Conservation (phyloP, 2,888 invertebrate genomes). For the Nomada fabriciana region DNA sequence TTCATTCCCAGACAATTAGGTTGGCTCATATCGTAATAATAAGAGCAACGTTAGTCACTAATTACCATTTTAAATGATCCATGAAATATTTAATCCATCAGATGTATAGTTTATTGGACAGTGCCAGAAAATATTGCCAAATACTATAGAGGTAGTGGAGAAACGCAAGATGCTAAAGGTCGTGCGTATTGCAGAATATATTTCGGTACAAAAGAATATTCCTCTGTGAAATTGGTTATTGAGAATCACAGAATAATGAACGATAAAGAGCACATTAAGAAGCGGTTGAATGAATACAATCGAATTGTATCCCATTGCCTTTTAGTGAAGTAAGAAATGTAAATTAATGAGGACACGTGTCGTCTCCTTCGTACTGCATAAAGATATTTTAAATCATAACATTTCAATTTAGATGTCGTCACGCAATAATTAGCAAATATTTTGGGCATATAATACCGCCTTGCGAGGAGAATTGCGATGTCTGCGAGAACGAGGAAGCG, state of each 20-base stretch:
- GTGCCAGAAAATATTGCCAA: slow-evolving; percentile 35
- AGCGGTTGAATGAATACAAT: slow-evolving; percentile 32
- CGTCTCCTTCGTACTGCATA: background rate
- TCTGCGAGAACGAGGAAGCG: slow-evolving; percentile 3
- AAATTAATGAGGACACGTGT: background rate
- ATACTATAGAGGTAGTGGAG: slow-evolving; percentile 33
- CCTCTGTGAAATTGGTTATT: background rate
- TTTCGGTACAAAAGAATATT: slow-evolving; percentile 35
- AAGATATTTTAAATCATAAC: slow-evolving; percentile 2
- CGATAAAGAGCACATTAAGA: background rate
- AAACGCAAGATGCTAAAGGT: background rate
- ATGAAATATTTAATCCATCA: slow-evolving; percentile 21
- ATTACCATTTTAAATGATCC: background rate
- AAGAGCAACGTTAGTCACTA: background rate
- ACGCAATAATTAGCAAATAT: slow-evolving; percentile 26
- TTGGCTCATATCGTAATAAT: slow-evolving; percentile 1
- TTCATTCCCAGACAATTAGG: slow-evolving; percentile 31
- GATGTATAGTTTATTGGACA: slow-evolving; percentile 43
- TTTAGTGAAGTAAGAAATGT: slow-evolving; percentile 30
- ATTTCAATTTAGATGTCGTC: slow-evolving; percentile 40
- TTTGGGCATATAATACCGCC: slow-evolving; percentile 6
- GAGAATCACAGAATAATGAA: slow-evolving; percentile 1
- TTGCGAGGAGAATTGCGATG: slow-evolving; percentile 39
- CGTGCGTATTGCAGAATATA: slow-evolving; percentile 42
- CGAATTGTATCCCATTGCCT: slow-evolving; percentile 36